Percentiles rank a stretch among this genome's conserved stretches.
Evolutionary conservation across 2,113 vertebrate species (phyloP).

Genomic region (Alosa alosa): DNA sequence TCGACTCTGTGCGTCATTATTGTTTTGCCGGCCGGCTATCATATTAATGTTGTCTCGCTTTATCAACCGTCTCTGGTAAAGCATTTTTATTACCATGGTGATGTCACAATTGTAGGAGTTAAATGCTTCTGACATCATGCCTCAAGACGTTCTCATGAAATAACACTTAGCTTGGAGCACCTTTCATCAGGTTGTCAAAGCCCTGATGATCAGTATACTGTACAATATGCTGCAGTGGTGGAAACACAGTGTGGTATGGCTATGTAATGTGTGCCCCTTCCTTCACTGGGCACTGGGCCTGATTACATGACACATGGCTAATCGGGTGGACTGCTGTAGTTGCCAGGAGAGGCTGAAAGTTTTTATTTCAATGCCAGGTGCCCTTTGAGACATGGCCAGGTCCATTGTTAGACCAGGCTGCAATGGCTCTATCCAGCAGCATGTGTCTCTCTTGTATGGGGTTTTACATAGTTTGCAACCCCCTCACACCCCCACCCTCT

Average conservation of each 20-base stretch:
- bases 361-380: conserved; percentile 15
- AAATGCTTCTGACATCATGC: conserved; percentile 47
- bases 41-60: not conserved
- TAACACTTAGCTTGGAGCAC: not conserved
- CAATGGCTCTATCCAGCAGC: not conserved
- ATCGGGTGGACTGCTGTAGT: not conserved
- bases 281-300: not conserved
- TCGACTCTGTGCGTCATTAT: not conserved
- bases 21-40: not conserved
- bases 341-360: not conserved
- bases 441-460: not conserved
- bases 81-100: conserved; percentile 50
- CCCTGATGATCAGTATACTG: not conserved
- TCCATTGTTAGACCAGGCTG: conserved; percentile 17
- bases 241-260: not conserved
- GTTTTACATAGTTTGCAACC: not conserved
- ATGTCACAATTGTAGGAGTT: conserved; percentile 43
- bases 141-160: conserved; percentile 23
- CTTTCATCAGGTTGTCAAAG: conserved; percentile 7
- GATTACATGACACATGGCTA: conserved; percentile 3
- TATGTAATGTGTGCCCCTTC: not conserved
- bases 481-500: not conserved
- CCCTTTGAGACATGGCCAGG: conserved; percentile 20
- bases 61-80: too few relatives aligned
- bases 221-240: not conserved